Evolutionary conservation across 2,888 invertebrate genomes (phyloP).

Genomic region (Molanna angustata): DNA sequence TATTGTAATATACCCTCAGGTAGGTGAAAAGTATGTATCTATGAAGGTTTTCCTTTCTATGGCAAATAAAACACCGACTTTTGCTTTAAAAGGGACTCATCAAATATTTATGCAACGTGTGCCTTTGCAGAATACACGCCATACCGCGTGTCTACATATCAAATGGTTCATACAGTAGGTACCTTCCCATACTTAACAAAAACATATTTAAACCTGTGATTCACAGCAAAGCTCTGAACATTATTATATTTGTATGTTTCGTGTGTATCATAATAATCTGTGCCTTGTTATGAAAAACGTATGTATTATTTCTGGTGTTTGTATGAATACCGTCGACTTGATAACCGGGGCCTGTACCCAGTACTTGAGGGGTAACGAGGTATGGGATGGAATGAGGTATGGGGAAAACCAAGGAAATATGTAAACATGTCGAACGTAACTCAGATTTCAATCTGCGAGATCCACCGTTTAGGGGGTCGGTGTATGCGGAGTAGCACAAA

Average conservation of each 20-base stretch:
- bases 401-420: conserved; percentile 30
- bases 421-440: conserved; percentile 36
- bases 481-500: conserved; percentile 23
- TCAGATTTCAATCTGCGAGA: conserved; percentile 35
- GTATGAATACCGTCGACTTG: no score
- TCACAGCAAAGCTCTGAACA: no score
- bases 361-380: conserved; percentile 1
- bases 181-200: no score
- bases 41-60: conserved; percentile 30
- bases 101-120: conserved; percentile 31
- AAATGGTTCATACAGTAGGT: no score
- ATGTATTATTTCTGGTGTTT: no score
- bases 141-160: conserved; percentile 11
- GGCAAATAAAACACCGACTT: conserved; percentile 32
- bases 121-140: conserved; percentile 20
- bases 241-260: no score
- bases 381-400: conserved; percentile 8
- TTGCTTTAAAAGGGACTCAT: conserved; percentile 30
- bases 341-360: background rate
- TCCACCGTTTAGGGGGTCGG: conserved; percentile 17
- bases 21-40: no score
- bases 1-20: no score
- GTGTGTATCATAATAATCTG: no score
- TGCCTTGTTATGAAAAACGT: no score
- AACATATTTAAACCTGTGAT: no score